A percentile compares a stretch with the other conserved stretches of the same genome.
Evolutionary conservation across 2,113 vertebrate species (phyloP).

Genomic region (Pelodiscus sinensis): DNA sequence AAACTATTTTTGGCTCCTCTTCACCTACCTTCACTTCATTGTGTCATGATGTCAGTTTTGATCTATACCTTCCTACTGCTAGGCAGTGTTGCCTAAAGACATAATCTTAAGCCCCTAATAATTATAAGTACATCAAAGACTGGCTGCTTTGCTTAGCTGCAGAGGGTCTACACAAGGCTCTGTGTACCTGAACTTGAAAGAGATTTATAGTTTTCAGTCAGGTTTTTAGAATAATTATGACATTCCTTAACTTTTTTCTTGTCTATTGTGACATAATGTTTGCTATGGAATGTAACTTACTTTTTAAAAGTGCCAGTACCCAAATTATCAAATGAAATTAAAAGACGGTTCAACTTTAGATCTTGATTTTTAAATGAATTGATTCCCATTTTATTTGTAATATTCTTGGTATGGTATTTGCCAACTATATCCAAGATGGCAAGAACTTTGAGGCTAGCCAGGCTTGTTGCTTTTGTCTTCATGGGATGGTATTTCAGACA

Average conservation of each 20-base stretch:
- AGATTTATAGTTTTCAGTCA: conserved; percentile 62
- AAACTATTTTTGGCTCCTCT: conserved; percentile 59
- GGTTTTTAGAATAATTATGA: conserved; percentile 39
- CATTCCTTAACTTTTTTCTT: conserved; percentile 8
- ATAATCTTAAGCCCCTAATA: conserved; percentile 72
- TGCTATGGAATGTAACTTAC: background rate
- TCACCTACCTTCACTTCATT: conserved; percentile 52
- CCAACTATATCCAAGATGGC: background rate
- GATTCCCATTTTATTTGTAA: background rate
- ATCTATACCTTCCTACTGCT: conserved; percentile 73
- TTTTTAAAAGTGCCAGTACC: background rate
- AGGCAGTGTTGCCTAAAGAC: conserved; percentile 75
- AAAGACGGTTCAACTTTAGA: background rate
- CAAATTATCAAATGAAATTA: background rate
- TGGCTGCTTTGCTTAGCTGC: conserved; percentile 71
- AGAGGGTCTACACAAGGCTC: conserved; percentile 54
- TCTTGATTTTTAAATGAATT: conserved; percentile 32
- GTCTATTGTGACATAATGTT: conserved; percentile 13
- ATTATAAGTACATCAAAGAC: conserved; percentile 77
- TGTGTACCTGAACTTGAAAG: conserved; percentile 67
- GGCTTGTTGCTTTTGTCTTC: background rate
- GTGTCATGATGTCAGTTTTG: conserved; percentile 75
- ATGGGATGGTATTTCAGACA: background rate
- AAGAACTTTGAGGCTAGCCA: background rate
- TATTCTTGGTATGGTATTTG: conserved; percentile 8